phyloP scores from a whole-genome alignment of 1,140 invertebrate species.

The Formica exsecta region DNA sequence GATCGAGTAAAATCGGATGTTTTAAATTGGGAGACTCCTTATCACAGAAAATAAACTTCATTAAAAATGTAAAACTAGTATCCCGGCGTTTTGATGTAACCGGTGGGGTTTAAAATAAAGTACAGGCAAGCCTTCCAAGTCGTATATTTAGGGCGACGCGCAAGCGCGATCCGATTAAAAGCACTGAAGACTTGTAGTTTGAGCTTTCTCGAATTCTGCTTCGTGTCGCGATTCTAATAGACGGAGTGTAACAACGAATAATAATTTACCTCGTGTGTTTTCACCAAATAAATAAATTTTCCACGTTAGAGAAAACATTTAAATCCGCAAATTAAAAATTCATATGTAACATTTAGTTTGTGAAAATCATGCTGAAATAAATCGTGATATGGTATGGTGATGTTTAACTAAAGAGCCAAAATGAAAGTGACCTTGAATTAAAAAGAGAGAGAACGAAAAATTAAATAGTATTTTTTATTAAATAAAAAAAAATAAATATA shows the following conservation, averaged over 20 bases:
- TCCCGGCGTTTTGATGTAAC: slow-evolving; percentile 42
- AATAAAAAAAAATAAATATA: not conserved
- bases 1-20: not conserved
- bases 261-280: not conserved
- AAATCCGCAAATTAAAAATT: slow-evolving; percentile 4
- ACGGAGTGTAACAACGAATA: not conserved
- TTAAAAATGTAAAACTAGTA: slow-evolving; percentile 44
- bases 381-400: not conserved
- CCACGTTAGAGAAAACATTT: not conserved
- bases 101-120: slow-evolving; percentile 81
- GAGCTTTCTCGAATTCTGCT: slow-evolving; percentile 62
- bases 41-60: slow-evolving; percentile 34
- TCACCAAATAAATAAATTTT: not conserved
- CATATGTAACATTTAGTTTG: not conserved
- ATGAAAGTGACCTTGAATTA: slow-evolving; percentile 29
- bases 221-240: slow-evolving; percentile 59
- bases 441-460: slow-evolving; percentile 4
- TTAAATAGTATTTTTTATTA: not conserved
- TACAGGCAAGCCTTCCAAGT: slow-evolving; percentile 77
- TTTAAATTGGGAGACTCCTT: not conserved
- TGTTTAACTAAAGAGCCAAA: slow-evolving; percentile 10
- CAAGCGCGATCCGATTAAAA: slow-evolving; percentile 81
- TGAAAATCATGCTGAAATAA: not conserved
- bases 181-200: slow-evolving; percentile 71
- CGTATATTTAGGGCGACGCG: slow-evolving; percentile 83